phyloP scores from a whole-genome alignment of 2,797 vertebrate species.

The Urocyon cinereoargenteus region DNA sequence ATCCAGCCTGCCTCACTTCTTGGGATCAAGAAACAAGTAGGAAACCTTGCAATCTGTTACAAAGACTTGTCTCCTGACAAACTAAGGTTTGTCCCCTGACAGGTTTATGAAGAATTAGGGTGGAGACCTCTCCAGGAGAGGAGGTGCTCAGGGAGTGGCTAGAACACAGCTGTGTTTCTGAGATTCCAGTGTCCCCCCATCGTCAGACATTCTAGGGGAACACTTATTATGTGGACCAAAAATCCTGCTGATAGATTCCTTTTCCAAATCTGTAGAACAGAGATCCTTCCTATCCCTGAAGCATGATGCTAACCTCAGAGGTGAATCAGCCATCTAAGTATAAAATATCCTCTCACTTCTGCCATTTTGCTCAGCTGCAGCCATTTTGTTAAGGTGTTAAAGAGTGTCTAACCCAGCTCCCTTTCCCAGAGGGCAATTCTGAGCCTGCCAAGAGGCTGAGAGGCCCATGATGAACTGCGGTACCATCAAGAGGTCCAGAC shows the following conservation, averaged over 20 bases:
- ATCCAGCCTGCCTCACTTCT: neutral
- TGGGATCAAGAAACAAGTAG: neutral
- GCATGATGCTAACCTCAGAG: neutral
- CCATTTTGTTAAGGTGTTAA: neutral
- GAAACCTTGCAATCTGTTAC: neutral
- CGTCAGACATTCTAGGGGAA: neutral
- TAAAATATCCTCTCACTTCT: neutral
- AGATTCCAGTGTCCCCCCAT: neutral
- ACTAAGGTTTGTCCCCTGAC: neutral
- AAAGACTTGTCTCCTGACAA: neutral
- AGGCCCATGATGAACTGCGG: neutral
- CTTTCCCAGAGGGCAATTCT: neutral
- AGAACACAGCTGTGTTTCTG: neutral
- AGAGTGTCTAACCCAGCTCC: neutral
- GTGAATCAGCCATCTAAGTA: neutral
- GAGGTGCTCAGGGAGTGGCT: neutral
- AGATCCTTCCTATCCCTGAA: neutral
- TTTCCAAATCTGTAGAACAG: neutral
- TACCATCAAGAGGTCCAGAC: neutral
- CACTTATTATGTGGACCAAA: neutral
- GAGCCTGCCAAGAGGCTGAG: neutral
- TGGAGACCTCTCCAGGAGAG: neutral
- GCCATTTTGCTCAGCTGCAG: neutral
- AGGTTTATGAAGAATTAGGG: too few species aligned
- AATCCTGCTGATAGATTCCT: neutral